Evolutionary conservation across 2,113 vertebrate species (phyloP), one percentile per base, ranked within the genome.

Genomic region (Grus americana): DNA sequence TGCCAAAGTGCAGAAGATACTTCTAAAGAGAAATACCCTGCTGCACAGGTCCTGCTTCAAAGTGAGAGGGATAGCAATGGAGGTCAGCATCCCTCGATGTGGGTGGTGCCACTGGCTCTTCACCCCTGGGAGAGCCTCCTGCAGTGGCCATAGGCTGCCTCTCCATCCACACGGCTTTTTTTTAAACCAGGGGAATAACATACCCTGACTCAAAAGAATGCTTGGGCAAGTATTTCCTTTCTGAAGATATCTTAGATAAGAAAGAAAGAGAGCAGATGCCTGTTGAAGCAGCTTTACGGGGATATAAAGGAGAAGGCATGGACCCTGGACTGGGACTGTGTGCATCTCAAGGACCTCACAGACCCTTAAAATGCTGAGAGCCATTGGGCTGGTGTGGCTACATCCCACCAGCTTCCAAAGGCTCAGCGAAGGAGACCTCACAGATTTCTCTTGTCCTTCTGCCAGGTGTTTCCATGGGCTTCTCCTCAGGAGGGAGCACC

Each of bases 51-150:
- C 4, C 3, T 85, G 38, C 20, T 72, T 22, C 36, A n/a, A 57
- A 79, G 49, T 18, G 49, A 82, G 23, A 52, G 11, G 23, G 16
- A 30, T 17, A 63, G 11, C 0, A 4, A 54, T 13, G 24, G 47
- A 50, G 23, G 5, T 21, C n/a, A 29, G 12, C 1, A 0, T 42
- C 30, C 21, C 34, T 57, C 1, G 1, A 23, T 52, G 14, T 44
- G 42, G 59, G 5, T 11, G n/a, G 23, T 65, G 34, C 7, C 29
- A 79, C 29, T 12, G 30, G 11, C 13, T 44, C 40, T 36, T 85
- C 57, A 10, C 14, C 7, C 6, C 17, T 19, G 42, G 55, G 27
- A 93, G 15, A 74, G 4, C 10, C 20, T 88, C 22, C 17, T 62
- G 10, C 32, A 66, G 21, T n/a, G 38, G 36, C 34, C 30, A 61